Evolutionary conservation across 2,888 invertebrate species (phyloP), one percentile per base, ranked within the genome.

Genomic region (Limnephilus auricula): DNA sequence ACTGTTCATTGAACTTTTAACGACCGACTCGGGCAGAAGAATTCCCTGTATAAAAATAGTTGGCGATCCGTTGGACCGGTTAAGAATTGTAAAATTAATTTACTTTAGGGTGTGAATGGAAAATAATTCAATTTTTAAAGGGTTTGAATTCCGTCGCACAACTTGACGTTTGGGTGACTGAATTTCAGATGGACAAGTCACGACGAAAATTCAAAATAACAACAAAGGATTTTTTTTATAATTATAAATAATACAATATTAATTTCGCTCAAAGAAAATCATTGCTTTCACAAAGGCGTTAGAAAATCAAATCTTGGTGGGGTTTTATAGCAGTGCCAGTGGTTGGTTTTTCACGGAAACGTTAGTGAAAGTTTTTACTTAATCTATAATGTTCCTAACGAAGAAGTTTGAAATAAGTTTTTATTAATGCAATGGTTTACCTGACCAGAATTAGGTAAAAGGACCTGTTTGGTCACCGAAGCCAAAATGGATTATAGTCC

Each of bases 1-100:
- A 40, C 88, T 90, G 88, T 92, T 92, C 92, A 92, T 78, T 92
- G 92, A 92, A 92, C 83, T 91, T 82, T 87, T 78, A 45, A 79
- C 34, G 79, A 50, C 65, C 78, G 79, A 50, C n/a, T 82, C 89
- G 25, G 25, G 79, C 83, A 82, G 65, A 83, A 89, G 80, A 89
- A 82, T 83, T 86, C 45, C 79, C 10, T 37, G 65, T 86, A 86
- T 86, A 50, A 87, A 90, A 85, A 90, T 90, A 86, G 90, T 90
- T 83, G 12, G 79, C 50, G n/a, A 85, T 85, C 37, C 90, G 78
- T 5, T 85, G 65, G 87, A 87, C 65, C 87, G 87, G 50, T 34
- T 12, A 65, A 32, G 78, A 32, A 78, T 78, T 37, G 25, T 78
- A 31, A 84, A 32, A 78, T 87, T 87, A 65, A 87, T 87, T 87